These are phyloP conservation scores for Amblyraja radiata DNA, from an alignment of 2,797 vertebrate species.

Conservation along the genomic window DNA sequence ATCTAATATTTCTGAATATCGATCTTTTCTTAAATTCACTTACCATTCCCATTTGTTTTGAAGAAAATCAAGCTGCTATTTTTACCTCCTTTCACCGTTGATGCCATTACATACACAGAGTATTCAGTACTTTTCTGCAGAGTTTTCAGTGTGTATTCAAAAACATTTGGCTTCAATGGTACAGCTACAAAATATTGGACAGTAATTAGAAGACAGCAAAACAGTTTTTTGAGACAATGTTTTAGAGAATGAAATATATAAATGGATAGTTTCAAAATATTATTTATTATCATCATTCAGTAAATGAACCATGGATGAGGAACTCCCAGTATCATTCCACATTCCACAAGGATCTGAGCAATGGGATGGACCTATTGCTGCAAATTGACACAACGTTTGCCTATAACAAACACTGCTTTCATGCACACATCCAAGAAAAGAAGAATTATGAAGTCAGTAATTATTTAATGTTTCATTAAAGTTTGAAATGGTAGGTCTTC, in stretches of 20 bases:
- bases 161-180: constrained; percentile 48
- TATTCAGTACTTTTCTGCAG: constrained; percentile 54
- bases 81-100: constrained; percentile 50
- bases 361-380: neutral
- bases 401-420: too few relatives aligned
- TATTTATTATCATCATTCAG: neutral
- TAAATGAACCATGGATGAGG: neutral
- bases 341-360: neutral
- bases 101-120: constrained; percentile 53
- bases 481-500: too few relatives aligned
- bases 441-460: too few relatives aligned
- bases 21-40: constrained; percentile 43
- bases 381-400: too few relatives aligned
- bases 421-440: too few relatives aligned
- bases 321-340: neutral
- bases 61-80: constrained; percentile 48
- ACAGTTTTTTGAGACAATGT: neutral
- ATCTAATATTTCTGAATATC: too few relatives aligned
- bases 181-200: constrained; percentile 45
- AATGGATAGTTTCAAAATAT: neutral
- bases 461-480: too few relatives aligned
- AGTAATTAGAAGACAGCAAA: constrained; percentile 36
- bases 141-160: constrained; percentile 49
- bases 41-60: constrained; percentile 54
- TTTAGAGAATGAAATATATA: neutral